These are phyloP conservation scores for Stenodera caucasica DNA, from an alignment of 2,888 invertebrate genomes.

Conservation along the genomic window DNA sequence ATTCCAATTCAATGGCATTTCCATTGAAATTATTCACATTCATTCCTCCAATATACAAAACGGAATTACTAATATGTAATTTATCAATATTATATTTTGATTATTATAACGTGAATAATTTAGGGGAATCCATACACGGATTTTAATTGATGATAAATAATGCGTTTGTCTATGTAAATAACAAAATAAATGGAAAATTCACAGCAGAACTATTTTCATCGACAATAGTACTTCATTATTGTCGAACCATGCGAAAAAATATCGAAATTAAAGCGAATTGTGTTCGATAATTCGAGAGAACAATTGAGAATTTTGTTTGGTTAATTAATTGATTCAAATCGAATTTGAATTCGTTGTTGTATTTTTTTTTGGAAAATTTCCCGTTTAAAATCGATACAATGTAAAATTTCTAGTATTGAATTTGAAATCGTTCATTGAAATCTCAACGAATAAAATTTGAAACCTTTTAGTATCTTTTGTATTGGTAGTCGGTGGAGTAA, in stretches of 20 bases:
- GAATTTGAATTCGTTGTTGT: not conserved
- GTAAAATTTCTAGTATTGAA: not conserved
- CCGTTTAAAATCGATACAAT: too few species aligned
- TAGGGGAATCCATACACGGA: not conserved
- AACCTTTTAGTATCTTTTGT: not conserved
- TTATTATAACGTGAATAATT: not conserved
- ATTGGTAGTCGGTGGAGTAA: not conserved
- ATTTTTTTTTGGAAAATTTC: too few species aligned
- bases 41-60: not conserved
- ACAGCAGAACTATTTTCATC: not conserved
- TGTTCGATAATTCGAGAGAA: not conserved
- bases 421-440: not conserved
- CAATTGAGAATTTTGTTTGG: not conserved
- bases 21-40: too few species aligned
- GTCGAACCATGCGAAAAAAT: not conserved
- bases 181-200: not conserved
- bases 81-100: conserved; percentile 2
- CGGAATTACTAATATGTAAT: not conserved
- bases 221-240: not conserved
- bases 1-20: too few species aligned
- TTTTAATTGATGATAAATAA: not conserved
- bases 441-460: not conserved
- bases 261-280: not conserved
- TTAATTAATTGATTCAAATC: not conserved
- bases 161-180: not conserved